Percentiles rank a stretch among this genome's conserved stretches.
phyloP scores from a whole-genome alignment of 1,140 invertebrate species.

The Hyles vespertilio region DNA sequence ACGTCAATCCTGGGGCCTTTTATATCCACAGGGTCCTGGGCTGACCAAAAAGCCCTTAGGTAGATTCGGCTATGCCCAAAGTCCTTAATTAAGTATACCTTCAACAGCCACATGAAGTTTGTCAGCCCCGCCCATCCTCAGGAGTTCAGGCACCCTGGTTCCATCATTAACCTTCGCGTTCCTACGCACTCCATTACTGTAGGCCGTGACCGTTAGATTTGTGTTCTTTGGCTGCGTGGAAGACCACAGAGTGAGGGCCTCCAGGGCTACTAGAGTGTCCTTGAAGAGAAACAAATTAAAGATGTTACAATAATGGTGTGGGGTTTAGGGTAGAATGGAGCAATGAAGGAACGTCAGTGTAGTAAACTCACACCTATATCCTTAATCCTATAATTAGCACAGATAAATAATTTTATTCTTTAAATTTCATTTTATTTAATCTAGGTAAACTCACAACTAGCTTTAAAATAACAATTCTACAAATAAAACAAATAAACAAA shows the following conservation, averaged over 20 bases:
- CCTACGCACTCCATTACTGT: conserved; percentile 16
- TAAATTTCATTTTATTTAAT: too few relatives aligned
- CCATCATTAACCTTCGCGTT: conserved; percentile 29
- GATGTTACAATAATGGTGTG: not conserved
- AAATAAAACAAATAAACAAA: too few relatives aligned
- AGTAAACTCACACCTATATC: too few relatives aligned
- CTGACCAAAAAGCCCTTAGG: too few relatives aligned
- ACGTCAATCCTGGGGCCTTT: too few relatives aligned
- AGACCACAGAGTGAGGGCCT: conserved; percentile 72
- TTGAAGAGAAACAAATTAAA: conserved; percentile 1
- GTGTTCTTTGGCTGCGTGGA: conserved; percentile 26
- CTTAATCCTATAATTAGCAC: too few relatives aligned
- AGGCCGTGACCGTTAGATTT: conserved; percentile 40
- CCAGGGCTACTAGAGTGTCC: conserved; percentile 81
- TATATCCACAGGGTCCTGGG: too few relatives aligned
- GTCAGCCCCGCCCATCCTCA: conserved; percentile 31
- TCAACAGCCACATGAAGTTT: conserved; percentile 49
- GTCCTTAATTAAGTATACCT: conserved; percentile 23
- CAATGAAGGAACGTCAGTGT: too few relatives aligned
- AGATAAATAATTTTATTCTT: too few relatives aligned
- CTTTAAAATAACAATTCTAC: too few relatives aligned
- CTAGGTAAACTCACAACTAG: too few relatives aligned
- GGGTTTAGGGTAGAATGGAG: not conserved
- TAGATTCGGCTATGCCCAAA: too few relatives aligned
- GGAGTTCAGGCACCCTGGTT: conserved; percentile 40